Evolutionary conservation across 2,113 vertebrate species (phyloP).

Genomic region (Actenoides hombroni): DNA sequence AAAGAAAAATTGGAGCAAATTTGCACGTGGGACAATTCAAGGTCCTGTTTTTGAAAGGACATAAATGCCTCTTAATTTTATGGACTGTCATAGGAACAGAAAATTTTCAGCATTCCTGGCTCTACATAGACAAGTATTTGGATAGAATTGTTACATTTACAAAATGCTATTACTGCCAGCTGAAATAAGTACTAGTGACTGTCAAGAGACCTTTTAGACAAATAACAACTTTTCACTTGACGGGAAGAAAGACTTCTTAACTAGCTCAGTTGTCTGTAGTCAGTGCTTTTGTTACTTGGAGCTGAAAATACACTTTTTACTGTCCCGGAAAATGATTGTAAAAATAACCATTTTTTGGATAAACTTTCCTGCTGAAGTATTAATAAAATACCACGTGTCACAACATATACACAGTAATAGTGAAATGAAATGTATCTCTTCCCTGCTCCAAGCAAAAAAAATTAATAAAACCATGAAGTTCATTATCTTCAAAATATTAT

Average conservation of each 20-base stretch:
- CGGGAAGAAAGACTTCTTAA: neutral
- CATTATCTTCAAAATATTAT: neutral
- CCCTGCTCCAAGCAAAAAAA: neutral
- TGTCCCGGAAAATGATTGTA: neutral
- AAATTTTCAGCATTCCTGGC: neutral
- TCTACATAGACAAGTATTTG: neutral
- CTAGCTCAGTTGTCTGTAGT: neutral
- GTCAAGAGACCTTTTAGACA: neutral
- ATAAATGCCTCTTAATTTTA: neutral
- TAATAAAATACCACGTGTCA: neutral
- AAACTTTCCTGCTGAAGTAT: neutral
- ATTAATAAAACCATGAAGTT: neutral
- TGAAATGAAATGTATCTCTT: neutral
- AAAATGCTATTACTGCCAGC: neutral
- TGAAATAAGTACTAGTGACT: neutral
- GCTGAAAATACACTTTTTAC: neutral
- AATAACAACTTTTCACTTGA: neutral
- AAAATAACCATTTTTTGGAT: neutral
- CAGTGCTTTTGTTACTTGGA: neutral
- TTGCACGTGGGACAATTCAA: neutral
- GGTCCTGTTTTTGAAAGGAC: neutral
- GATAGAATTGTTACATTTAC: neutral
- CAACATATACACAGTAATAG: neutral
- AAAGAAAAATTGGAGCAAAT: neutral
- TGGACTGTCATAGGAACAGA: neutral